Percentiles rank a stretch among this genome's conserved stretches.
These are phyloP conservation scores for Hycleus phaleratus DNA, from an alignment of 1,140 invertebrate genomes.

Conservation along the genomic window DNA sequence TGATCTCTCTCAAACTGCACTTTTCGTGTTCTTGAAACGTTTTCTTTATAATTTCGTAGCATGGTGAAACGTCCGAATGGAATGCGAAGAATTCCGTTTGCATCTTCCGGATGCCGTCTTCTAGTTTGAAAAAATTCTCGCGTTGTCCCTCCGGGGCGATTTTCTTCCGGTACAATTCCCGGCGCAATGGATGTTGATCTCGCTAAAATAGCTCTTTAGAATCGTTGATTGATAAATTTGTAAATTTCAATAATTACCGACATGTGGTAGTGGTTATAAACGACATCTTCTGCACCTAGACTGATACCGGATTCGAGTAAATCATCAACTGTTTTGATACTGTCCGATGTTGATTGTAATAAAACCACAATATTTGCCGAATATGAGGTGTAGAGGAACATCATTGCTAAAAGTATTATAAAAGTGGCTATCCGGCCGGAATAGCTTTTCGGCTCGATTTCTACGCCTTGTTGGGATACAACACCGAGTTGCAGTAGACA, in stretches of 20 bases:
- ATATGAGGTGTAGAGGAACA: slow-evolving; percentile 40
- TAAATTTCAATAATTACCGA: slow-evolving; percentile 28
- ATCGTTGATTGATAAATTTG: no score
- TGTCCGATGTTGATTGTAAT: slow-evolving; percentile 7
- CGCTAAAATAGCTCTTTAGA: no score
- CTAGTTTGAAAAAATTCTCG: no score
- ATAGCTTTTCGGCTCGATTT: slow-evolving; percentile 43
- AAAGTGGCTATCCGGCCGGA: slow-evolving; percentile 39
- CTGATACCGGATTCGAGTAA: slow-evolving; percentile 14
- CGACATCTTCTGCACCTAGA: slow-evolving; percentile 15
- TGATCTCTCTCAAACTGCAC: no score
- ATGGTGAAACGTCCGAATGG: no score
- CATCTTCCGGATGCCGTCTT: no score
- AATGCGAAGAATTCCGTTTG: no score
- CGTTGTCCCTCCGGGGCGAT: no score
- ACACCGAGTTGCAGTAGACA: slow-evolving; percentile 44
- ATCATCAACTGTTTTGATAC: slow-evolving; percentile 10
- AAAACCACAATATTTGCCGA: slow-evolving; percentile 40
- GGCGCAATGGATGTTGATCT: no score
- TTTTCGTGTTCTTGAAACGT: no score
- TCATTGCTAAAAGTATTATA: slow-evolving; percentile 12
- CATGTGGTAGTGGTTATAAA: slow-evolving; percentile 23
- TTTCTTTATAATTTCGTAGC: no score
- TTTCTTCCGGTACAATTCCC: no score
- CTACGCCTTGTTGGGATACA: slow-evolving; percentile 48